A percentile compares a stretch with the other conserved stretches of the same genome.
Evolutionary conservation across 2,888 invertebrate species (phyloP).

Genomic region (Idaea biselata): DNA sequence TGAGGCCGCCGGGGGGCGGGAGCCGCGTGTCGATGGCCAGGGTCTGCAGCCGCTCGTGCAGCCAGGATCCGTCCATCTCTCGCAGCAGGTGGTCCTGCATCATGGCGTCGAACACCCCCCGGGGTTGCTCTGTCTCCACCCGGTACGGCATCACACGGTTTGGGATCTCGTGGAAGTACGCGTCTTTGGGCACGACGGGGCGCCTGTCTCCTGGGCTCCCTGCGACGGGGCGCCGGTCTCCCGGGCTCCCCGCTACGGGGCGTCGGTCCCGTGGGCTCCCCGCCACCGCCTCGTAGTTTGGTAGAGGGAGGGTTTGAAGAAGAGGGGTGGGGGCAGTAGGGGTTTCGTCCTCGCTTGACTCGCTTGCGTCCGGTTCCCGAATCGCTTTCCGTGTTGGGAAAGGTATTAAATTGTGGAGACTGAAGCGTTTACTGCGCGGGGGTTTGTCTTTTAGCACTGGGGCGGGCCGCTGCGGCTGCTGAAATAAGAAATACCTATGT

Average conservation of each 20-base stretch:
- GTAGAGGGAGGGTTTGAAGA: constrained; percentile 73
- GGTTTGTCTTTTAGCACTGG: constrained; percentile 73
- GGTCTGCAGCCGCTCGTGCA: constrained; percentile 67
- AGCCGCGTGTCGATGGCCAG: constrained; percentile 68
- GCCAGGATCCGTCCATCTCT: constrained; percentile 76
- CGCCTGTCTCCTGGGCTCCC: constrained; percentile 59
- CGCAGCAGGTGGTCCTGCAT: constrained; percentile 76
- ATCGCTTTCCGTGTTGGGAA: constrained; percentile 76
- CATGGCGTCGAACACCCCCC: constrained; percentile 72
- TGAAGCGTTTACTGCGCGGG: constrained; percentile 73
- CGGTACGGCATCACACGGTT: constrained; percentile 70
- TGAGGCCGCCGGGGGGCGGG: constrained; percentile 53
- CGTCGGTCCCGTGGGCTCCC: constrained; percentile 59
- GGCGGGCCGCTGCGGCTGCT: constrained; percentile 71
- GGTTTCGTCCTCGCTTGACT: constrained; percentile 80
- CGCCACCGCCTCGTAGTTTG: constrained; percentile 80
- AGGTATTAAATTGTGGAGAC: constrained; percentile 75
- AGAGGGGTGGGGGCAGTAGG: constrained; percentile 79
- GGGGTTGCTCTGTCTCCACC: constrained; percentile 48
- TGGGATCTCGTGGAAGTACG: constrained; percentile 82
- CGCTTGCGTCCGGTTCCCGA: constrained; percentile 62
- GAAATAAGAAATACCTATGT: constrained; percentile 24
- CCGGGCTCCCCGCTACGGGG: constrained; percentile 55
- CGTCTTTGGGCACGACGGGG: constrained; percentile 79
- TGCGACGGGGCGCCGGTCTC: constrained; percentile 50